Conservation (phyloP, 2,113 vertebrate genomes). For the Callochromis pleurospilus region DNA sequence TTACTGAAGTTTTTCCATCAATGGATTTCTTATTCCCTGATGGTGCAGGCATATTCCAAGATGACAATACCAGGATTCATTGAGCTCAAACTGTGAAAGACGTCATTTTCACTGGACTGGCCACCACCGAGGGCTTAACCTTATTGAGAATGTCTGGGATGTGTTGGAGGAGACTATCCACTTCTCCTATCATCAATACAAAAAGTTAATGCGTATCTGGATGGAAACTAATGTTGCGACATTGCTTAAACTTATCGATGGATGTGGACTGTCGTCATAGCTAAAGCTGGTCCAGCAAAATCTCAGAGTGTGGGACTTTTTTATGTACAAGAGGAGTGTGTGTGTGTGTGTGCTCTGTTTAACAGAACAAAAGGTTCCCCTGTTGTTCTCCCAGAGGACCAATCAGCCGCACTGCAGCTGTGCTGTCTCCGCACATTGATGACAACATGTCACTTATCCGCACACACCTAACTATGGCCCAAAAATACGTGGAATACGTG, state of each 20-base stretch:
- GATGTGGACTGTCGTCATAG: background rate
- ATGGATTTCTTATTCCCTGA: background rate
- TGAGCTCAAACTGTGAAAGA: background rate
- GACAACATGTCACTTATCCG: background rate
- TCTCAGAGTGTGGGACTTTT: background rate
- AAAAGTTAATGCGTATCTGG: background rate
- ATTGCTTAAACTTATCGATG: background rate
- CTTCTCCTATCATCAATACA: background rate
- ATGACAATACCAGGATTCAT: background rate
- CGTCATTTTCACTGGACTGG: accelerated
- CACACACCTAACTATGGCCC: background rate
- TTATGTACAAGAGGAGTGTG: background rate
- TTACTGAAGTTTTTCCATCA: background rate
- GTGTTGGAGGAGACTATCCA: background rate
- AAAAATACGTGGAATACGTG: background rate
- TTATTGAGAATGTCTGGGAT: background rate
- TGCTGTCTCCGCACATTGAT: background rate
- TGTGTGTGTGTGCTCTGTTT: background rate
- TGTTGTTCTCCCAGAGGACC: slow-evolving; percentile 5
- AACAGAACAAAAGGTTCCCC: slow-evolving; percentile 7
- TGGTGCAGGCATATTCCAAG: background rate
- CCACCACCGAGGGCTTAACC: background rate
- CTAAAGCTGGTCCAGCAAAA: background rate
- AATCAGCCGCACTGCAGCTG: slow-evolving; percentile 28
- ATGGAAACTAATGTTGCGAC: background rate